Evolutionary conservation across 2,113 vertebrate genomes (phyloP), one percentile per base, ranked within the genome.

Genomic region (Axis porcinus): DNA sequence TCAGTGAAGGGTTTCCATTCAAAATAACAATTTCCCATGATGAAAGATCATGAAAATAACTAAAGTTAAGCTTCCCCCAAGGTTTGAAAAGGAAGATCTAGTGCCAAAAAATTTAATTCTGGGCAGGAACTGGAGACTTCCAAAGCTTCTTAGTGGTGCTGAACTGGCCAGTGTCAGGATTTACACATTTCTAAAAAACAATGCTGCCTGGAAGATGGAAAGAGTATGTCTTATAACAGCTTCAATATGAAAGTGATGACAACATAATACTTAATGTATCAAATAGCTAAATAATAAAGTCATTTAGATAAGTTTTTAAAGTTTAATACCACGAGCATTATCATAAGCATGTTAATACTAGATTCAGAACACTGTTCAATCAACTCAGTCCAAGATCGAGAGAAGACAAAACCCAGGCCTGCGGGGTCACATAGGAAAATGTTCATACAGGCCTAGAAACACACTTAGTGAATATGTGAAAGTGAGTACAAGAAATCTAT

Each of bases 1-100:
- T 96, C 76, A 90, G n/a, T 70, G 54, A 96, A 6, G 89, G 8
- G 40, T 93, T 95, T 96, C 88, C 84, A 86, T 67, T 85, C 23
- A 95, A 89, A 95, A 36, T 30, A 90, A 81, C 21, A n/a, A 67
- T 76, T 85, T 93, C 86, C 58, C 16, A 47, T 85, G 2, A 79
- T 93, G 87, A 62, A 78, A 55, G 17, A 89, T 55, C 36, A 86
- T 79, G 15, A 91, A 92, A 95, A 96, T 30, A 96, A 67, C 3
- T 2, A 79, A 93, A 78, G n/a, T 78, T 83, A 89, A 84, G 15
- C 2, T 28, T 67, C 50, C 17, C 45, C 28, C 36, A 2, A 89
- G 60, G 30, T 47, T 52, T 87, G 6, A 82, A 95, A 92, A 79
- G 64, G 21, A 79, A 87, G 25, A 9, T 23, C 1, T 36, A 43